Evolutionary conservation across 2,888 invertebrate genomes (phyloP), one percentile per base, ranked within the genome.

Genomic region (Pollenia amentaria): DNA sequence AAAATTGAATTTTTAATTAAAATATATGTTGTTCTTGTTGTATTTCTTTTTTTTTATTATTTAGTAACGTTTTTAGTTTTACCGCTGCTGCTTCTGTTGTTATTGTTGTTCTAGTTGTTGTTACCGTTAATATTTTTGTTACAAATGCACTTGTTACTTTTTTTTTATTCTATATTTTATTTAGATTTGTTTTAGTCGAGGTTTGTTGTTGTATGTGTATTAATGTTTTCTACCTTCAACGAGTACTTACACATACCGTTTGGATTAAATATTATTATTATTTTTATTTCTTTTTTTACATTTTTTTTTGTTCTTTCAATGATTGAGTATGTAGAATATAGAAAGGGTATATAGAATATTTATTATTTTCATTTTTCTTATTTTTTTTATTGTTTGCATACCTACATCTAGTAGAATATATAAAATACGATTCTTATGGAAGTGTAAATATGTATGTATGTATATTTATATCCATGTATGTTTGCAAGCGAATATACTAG

Each of bases 1-100:
- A 91, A 92, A 92, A 91, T 92, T 92, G 91, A 92, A 92, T 92
- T 92, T 92, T 92, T 92, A 92, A 92, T 92, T 92, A 92, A 92
- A 92, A 91, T 91, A 92, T 92, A 90, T 87, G 76, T 73, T 82
- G 78, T 76, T 90, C 88, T 89, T 90, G 90, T 90, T 89, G 70
- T 80, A 88, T 88, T 87, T 81, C 67, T 53, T 82, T 42, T 73
- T 62, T 21, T 70, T 14, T 42, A 29, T 29, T 29, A 29, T 29
- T 29, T 29, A 29, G 29, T 29, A 29, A 62, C 62, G 46, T 72
- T 40, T 65, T 67, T 53, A 69, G 53, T 64, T 55, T 60, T n/a
- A 60, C 44, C 18, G 18, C 46, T 57, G 40, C 38, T 42, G 40
- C 9, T 70, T 62, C 10, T 62, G n/a, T 16, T 44, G 55, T 29